phyloP scores from a whole-genome alignment of 2,113 vertebrate species.

The Elanus axillaris region DNA sequence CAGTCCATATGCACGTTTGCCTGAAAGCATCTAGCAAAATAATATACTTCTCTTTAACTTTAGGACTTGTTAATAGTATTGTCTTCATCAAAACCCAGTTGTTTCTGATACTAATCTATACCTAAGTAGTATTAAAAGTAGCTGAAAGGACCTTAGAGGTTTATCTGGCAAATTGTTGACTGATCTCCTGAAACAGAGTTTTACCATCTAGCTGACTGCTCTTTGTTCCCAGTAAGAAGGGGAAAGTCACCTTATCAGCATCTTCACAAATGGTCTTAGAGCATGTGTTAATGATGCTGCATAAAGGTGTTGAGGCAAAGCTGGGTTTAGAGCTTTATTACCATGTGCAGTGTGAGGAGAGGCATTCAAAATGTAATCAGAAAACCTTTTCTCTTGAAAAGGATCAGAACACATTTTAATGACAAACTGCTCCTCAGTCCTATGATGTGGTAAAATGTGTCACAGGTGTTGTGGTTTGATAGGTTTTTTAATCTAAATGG shows the following conservation, averaged over 20 bases:
- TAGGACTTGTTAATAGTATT: not conserved
- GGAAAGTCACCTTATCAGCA: not conserved
- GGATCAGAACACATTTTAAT: not conserved
- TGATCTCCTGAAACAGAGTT: not conserved
- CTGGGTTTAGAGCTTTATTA: not conserved
- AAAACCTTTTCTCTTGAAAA: not conserved
- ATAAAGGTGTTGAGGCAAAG: not conserved
- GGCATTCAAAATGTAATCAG: not conserved
- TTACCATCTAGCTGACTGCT: not conserved
- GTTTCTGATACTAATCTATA: not conserved
- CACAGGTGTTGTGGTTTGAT: not conserved
- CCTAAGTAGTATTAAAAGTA: not conserved
- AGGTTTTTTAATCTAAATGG: not conserved
- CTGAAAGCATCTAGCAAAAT: not conserved
- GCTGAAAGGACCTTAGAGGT: not conserved
- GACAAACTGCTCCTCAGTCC: not conserved
- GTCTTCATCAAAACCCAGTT: not conserved
- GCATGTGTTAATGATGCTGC: not conserved
- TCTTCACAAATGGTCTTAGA: not conserved
- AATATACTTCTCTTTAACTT: not conserved
- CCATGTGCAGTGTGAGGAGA: not conserved
- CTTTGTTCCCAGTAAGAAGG: not conserved
- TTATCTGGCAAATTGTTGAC: not conserved
- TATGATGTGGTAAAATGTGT: not conserved
- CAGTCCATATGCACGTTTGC: not conserved